A percentile compares a stretch with the other conserved stretches of the same genome.
phyloP scores from a whole-genome alignment of 2,888 invertebrate genomes.

The Muscina levida region DNA sequence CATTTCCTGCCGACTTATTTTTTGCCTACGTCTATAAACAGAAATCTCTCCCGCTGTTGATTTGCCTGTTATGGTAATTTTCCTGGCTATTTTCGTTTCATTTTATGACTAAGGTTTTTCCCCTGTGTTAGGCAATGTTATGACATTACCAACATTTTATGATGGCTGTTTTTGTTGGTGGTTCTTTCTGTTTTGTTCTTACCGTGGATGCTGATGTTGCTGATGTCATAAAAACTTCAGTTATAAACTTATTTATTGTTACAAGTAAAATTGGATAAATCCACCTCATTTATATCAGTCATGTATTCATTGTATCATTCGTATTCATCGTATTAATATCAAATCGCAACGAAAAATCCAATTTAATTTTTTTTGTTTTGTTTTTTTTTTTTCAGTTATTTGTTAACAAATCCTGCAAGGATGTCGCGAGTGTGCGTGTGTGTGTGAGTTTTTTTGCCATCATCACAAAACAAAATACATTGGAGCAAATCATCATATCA shows the following conservation, averaged over 20 bases:
- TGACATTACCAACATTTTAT: background rate
- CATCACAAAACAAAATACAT: background rate
- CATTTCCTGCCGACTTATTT: too few relatives aligned
- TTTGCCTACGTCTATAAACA: too few relatives aligned
- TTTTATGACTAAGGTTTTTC: too few relatives aligned
- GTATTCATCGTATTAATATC: constrained; percentile 7
- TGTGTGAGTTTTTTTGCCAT: background rate
- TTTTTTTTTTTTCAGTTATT: background rate
- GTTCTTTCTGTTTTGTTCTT: too few relatives aligned
- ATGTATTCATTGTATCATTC: background rate
- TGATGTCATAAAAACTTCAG: background rate
- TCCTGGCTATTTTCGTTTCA: background rate
- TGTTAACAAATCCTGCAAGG: background rate
- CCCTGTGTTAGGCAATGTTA: background rate
- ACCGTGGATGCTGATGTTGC: background rate
- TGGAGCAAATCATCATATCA: background rate
- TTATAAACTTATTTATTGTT: constrained; percentile 21
- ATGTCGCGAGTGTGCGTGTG: background rate
- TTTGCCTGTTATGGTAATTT: constrained; percentile 4
- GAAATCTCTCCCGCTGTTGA: too few relatives aligned
- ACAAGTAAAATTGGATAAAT: constrained; percentile 10
- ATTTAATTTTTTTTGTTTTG: background rate
- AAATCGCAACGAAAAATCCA: constrained; percentile 10
- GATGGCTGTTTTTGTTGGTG: too few relatives aligned
- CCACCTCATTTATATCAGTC: background rate